Percentiles rank a stretch among this genome's conserved stretches.
Conservation (phyloP, 2,113 vertebrate species). For the Shinisaurus crocodilurus region DNA sequence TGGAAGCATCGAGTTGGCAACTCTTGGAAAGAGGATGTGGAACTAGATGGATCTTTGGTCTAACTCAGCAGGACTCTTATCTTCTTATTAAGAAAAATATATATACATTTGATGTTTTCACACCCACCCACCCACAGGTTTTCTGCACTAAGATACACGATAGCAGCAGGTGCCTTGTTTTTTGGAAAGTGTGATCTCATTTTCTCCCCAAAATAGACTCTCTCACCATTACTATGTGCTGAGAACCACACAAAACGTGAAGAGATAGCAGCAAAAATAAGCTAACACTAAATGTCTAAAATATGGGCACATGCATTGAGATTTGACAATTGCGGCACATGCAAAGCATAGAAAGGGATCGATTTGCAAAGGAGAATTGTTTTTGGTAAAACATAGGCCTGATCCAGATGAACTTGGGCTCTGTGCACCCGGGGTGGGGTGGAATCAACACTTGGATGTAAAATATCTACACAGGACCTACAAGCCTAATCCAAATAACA, state of each 20-base stretch:
- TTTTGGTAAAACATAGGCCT: not conserved
- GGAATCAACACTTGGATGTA: not conserved
- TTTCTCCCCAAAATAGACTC: not conserved
- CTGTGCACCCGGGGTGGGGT: too few relatives aligned
- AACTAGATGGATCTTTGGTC: not conserved
- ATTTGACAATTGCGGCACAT: not conserved
- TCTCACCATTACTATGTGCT: not conserved
- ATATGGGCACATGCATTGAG: accelerated
- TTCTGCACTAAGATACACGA: constrained; percentile 3
- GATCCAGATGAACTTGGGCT: too few relatives aligned
- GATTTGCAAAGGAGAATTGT: constrained; percentile 2
- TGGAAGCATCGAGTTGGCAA: not conserved
- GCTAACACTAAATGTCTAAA: not conserved
- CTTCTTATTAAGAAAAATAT: not conserved
- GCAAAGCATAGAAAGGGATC: not conserved
- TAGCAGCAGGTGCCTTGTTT: constrained; percentile 12
- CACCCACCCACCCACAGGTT: not conserved
- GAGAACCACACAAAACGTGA: not conserved
- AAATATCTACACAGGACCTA: not conserved
- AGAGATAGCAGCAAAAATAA: not conserved
- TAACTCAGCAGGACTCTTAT: not conserved
- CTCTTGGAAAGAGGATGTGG: not conserved
- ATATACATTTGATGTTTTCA: not conserved
- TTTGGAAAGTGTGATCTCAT: not conserved
- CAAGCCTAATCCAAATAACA: not conserved